These are phyloP conservation scores for Artemisiospiza belli DNA, from an alignment of 2,113 vertebrate genomes.

Conservation along the genomic window DNA sequence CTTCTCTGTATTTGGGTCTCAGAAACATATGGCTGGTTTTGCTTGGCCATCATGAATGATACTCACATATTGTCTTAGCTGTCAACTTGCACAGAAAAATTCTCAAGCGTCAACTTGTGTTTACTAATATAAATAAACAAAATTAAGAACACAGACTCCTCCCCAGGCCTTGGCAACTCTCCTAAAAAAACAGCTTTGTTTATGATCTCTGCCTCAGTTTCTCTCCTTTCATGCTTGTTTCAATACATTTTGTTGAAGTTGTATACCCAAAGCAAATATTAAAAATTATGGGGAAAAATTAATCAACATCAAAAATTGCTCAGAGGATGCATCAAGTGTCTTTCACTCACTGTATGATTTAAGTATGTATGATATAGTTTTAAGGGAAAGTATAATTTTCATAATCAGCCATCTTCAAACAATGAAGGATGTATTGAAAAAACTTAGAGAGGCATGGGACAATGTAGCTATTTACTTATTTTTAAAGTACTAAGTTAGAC, in stretches of 20 bases:
- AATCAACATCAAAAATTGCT: not conserved
- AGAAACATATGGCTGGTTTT: not conserved
- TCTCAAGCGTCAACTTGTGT: not conserved
- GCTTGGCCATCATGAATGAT: not conserved
- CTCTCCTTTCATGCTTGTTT: not conserved
- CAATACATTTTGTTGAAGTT: not conserved
- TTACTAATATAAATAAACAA: constrained; percentile 17
- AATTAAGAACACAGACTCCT: not conserved
- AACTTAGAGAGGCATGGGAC: not conserved
- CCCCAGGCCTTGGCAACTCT: not conserved
- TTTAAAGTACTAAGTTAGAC: not conserved
- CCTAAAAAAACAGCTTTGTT: not conserved
- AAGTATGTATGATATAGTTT: too few relatives aligned
- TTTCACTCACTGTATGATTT: not conserved
- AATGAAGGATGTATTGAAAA: not conserved
- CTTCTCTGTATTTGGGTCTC: not conserved
- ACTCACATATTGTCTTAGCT: not conserved
- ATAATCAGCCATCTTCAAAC: not conserved
- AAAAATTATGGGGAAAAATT: not conserved
- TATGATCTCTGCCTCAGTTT: not conserved
- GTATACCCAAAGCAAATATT: not conserved
- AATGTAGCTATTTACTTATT: not conserved
- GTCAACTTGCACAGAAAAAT: not conserved
- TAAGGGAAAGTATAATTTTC: not conserved
- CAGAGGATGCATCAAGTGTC: not conserved